phyloP scores from a whole-genome alignment of 2,113 vertebrate species.

The Brienomyrus brachyistius region DNA sequence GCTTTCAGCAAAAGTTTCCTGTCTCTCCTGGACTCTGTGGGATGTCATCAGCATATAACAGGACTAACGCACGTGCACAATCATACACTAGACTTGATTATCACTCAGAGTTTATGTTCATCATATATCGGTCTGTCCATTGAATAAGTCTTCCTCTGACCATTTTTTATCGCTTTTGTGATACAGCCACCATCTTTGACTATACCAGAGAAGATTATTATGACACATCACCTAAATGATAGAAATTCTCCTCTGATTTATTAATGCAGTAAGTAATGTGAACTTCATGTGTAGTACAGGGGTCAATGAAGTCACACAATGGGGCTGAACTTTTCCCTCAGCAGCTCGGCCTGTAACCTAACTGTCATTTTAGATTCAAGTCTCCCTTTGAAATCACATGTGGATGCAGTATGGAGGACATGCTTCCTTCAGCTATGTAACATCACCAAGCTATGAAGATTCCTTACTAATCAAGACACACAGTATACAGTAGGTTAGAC shows the following conservation, averaged over 20 bases:
- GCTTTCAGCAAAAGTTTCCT: not conserved
- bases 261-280: not conserved
- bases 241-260: not conserved
- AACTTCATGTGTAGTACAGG: not conserved
- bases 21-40: not conserved
- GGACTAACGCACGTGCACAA: not conserved
- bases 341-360: no score
- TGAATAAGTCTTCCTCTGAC: not conserved
- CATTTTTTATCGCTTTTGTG: no score
- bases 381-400: no score
- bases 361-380: no score
- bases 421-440: no score
- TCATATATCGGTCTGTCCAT: not conserved
- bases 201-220: not conserved
- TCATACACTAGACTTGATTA: not conserved
- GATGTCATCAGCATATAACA: not conserved
- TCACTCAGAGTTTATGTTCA: not conserved
- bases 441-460: no score
- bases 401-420: no score
- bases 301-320: not conserved
- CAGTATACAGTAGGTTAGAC: no score
- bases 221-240: not conserved
- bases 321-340: no score
- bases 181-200: not conserved
- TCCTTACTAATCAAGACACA: no score